A percentile compares a stretch with the other conserved stretches of the same genome.
Conservation (phyloP, 2,797 vertebrate species). For the Setipinna tenuifilis region DNA sequence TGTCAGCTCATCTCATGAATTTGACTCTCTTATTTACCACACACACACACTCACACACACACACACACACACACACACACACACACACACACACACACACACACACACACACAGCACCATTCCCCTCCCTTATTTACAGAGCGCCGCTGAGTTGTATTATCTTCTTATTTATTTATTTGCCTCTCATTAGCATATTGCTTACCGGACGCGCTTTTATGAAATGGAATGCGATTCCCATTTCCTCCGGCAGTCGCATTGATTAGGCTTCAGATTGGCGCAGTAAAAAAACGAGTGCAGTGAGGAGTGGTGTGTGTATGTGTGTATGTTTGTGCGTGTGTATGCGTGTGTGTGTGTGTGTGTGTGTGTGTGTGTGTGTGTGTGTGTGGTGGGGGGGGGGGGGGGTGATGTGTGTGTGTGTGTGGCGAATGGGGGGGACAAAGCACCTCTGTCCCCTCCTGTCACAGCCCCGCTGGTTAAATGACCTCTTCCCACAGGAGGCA, state of each 20-base stretch:
- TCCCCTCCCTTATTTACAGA: background rate
- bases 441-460: background rate
- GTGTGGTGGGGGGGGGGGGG: too few relatives aligned
- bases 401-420: background rate
- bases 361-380: too few relatives aligned
- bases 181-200: background rate
- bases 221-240: conserved; percentile 2
- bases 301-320: background rate
- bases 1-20: background rate
- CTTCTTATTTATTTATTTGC: conserved; percentile 14
- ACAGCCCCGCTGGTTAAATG: conserved; percentile 1
- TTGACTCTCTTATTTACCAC: too few relatives aligned
- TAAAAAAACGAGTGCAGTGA: conserved; percentile 5
- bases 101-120: too few relatives aligned
- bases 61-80: too few relatives aligned
- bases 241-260: background rate
- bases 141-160: conserved; percentile 1
- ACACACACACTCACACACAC: too few relatives aligned
- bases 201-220: conserved; percentile 6
- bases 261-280: background rate
- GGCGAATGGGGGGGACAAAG: background rate
- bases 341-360: too few relatives aligned
- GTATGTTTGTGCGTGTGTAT: too few relatives aligned
- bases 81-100: too few relatives aligned
- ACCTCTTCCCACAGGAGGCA: background rate